Evolutionary conservation across 2,113 vertebrate species (phyloP), one percentile per base, ranked within the genome.

Genomic region (Cyphomyrus discorhynchus): DNA sequence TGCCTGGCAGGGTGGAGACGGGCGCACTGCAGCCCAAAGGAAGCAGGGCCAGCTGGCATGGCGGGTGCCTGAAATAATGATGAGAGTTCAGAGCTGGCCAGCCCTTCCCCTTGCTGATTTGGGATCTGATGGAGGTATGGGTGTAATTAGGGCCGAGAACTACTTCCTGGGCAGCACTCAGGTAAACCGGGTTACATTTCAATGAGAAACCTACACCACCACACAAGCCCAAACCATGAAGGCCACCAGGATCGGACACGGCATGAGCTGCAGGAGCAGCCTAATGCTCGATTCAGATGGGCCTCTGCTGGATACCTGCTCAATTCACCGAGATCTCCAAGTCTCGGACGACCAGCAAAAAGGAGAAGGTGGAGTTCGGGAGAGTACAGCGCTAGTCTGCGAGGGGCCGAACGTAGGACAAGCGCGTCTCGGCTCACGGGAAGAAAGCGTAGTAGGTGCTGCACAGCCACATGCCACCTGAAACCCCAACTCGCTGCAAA

Each of bases 51-150:
- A 88, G 47, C 53, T 62, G 87, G 87, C 53, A 24, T 46, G 1
- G 17, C 10, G 3, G 39, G 49, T 52, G 35, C 47, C 89, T 95
- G 90, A 95, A 95, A 95, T 94, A 95, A 94, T 94, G 94, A 95
- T 87, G 88, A 92, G 91, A 27, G 77, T 21, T 93, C 89, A 90
- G 91, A 92, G 92, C 92, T 92, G 80, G 77, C 90, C 94, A 93
- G 91, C 90, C 90, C 77, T 77, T 47, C 45, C 27, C 90, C 92
- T 94, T 92, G 92, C 91, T 90, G 90, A 91, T 92, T 93, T 2
- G 91, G 82, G 74, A n/a, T 80, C 90, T 0, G 90, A 93, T 93
- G 53, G 53, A 4, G 89, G 91, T 91, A 93, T 92, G 90, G 45
- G 27, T 45, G 86, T 46, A 66, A 88, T 90, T 89, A 91, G 91